Evolutionary conservation across 2,113 vertebrate species (phyloP).

Genomic region (Siphamia tubifer): DNA sequence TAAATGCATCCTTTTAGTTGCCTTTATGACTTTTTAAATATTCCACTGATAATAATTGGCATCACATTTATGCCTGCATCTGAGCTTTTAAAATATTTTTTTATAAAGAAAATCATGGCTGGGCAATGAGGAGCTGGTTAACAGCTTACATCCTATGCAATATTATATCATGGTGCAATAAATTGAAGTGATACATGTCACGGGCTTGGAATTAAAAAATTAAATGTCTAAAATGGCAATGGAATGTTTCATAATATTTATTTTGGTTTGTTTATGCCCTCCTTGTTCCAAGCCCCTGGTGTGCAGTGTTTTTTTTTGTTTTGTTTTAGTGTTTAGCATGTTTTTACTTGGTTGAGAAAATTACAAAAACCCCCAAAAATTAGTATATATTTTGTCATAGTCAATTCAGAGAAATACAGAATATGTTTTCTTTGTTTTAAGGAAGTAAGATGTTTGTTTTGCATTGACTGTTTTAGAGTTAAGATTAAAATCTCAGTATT

Average conservation of each 20-base stretch:
- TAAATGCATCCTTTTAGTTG: conserved; percentile 26
- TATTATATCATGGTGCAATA: conserved; percentile 81
- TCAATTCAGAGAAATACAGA: background rate
- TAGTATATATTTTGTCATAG: conserved; percentile 13
- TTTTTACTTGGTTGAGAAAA: conserved; percentile 39
- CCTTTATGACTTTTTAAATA: conserved; percentile 24
- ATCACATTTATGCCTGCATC: conserved; percentile 26
- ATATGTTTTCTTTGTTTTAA: background rate
- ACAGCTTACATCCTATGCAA: conserved; percentile 83
- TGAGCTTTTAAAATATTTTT: conserved; percentile 16
- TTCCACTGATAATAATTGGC: too few species aligned
- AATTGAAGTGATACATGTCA: conserved; percentile 45
- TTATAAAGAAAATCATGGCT: conserved; percentile 63
- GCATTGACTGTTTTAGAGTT: background rate
- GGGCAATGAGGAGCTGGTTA: conserved; percentile 78
- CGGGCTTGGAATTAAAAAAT: conserved; percentile 44
- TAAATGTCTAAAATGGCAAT: background rate
- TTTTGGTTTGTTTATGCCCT: conserved; percentile 18
- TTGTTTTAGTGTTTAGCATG: conserved; percentile 46
- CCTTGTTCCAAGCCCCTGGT: conserved; percentile 37
- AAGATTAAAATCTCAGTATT: background rate
- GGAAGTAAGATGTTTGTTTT: background rate
- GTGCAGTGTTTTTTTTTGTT: conserved; percentile 26
- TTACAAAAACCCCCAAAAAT: background rate
- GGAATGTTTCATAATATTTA: conserved; percentile 21